Conservation (phyloP, 2,888 invertebrate genomes). For the Ophion slaviceki region DNA sequence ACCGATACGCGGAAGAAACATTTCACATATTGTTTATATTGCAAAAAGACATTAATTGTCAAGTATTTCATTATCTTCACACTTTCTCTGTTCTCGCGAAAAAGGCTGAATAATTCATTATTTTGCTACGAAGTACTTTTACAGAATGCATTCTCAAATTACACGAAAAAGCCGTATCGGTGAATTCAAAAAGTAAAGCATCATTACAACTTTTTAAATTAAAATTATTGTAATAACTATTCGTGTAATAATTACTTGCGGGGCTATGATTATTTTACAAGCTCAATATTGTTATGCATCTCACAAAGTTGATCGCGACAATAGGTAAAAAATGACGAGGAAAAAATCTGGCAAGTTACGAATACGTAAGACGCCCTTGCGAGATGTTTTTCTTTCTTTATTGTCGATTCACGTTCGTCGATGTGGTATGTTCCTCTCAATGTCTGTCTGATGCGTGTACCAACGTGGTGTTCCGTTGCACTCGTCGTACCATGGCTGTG, state of each 20-base stretch:
- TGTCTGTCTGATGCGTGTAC: constrained; percentile 77
- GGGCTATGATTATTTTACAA: constrained; percentile 21
- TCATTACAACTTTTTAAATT: background rate
- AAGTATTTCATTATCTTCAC: too few relatives aligned
- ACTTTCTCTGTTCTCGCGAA: too few relatives aligned
- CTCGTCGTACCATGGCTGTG: constrained; percentile 77
- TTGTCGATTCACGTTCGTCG: constrained; percentile 73
- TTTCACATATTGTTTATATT: background rate
- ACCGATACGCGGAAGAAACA: constrained; percentile 22
- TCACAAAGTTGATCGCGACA: constrained; percentile 19
- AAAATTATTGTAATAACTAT: background rate
- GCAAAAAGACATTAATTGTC: too few relatives aligned
- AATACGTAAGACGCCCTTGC: constrained; percentile 22
- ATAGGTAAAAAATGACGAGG: constrained; percentile 20
- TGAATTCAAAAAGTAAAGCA: background rate
- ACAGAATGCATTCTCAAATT: background rate
- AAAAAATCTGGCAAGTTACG: constrained; percentile 28
- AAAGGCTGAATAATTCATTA: too few relatives aligned
- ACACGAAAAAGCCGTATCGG: constrained; percentile 13
- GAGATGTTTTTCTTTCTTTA: constrained; percentile 27
- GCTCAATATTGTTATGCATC: background rate
- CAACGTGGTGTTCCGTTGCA: constrained; percentile 77
- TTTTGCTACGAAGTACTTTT: background rate
- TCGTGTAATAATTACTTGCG: background rate
- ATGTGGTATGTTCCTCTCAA: constrained; percentile 76